Percentiles rank a stretch among this genome's conserved stretches.
These are phyloP conservation scores for Eupithecia pulchellata DNA, from an alignment of 2,888 invertebrate genomes.

Conservation along the genomic window DNA sequence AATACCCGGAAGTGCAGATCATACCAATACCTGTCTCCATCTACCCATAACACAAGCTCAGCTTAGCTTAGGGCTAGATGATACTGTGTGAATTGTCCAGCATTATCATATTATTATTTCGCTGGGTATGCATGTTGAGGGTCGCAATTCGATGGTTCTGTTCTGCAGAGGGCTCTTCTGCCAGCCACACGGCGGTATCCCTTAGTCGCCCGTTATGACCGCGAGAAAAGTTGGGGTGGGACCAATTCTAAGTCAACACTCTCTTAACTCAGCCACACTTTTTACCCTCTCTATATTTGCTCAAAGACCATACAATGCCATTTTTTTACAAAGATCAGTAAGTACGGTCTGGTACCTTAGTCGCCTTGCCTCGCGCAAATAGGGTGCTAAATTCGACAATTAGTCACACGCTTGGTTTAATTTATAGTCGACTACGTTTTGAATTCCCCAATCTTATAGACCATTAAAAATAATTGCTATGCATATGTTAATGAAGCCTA, in stretches of 20 bases:
- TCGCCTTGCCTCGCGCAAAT: background rate
- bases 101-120: no score
- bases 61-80: no score
- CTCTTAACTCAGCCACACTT: background rate
- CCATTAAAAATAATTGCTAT: constrained; percentile 23
- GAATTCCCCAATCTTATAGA: constrained; percentile 12
- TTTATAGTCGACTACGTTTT: constrained; percentile 18
- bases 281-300: background rate
- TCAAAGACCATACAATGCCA: background rate
- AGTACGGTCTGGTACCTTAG: background rate
- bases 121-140: background rate
- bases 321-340: background rate
- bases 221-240: background rate
- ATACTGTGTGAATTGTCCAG: no score
- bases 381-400: constrained; percentile 3
- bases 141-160: background rate
- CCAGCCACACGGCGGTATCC: background rate
- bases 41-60: no score
- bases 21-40: no score
- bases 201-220: background rate
- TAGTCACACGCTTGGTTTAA: constrained; percentile 2
- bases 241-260: background rate
- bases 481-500: constrained; percentile 25
- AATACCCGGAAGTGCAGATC: no score
- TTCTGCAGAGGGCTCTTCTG: background rate